A percentile compares a stretch with the other conserved stretches of the same genome.
Conservation (phyloP, 1,140 invertebrate genomes). For the Drosophila pectinifera region DNA sequence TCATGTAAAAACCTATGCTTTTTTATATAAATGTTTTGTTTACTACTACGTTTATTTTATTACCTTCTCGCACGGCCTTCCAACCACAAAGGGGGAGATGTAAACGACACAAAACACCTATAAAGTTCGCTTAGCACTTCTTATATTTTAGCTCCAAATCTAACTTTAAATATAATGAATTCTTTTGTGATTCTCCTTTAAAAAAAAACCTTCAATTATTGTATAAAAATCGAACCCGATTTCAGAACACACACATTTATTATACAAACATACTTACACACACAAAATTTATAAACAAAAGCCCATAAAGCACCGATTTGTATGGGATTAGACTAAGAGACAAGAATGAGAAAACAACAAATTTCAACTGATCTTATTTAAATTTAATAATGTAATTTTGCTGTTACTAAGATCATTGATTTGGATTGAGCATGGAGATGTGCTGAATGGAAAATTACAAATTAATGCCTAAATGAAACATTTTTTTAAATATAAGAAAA, state of each 20-base stretch:
- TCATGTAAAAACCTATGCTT: slow-evolving; percentile 72
- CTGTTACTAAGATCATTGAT: slow-evolving; percentile 76
- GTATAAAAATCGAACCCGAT: slow-evolving; percentile 64
- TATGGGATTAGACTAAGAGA: slow-evolving; percentile 44
- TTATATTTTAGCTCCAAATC: slow-evolving; percentile 1
- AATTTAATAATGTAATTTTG: slow-evolving; percentile 69
- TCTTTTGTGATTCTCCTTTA: not conserved
- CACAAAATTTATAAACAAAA: slow-evolving; percentile 12
- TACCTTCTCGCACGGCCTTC: slow-evolving; percentile 30
- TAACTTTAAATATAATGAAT: slow-evolving; percentile 4
- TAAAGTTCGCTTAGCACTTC: slow-evolving; percentile 39
- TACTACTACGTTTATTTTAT: slow-evolving; percentile 53
- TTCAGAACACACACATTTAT: slow-evolving; percentile 61
- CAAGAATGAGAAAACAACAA: slow-evolving; percentile 37
- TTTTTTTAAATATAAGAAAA: slow-evolving; percentile 65
- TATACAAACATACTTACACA: slow-evolving; percentile 40
- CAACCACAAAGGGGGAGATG: slow-evolving; percentile 5
- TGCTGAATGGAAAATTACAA: slow-evolving; percentile 56
- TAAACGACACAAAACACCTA: slow-evolving; percentile 19
- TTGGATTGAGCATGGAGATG: slow-evolving; percentile 63
- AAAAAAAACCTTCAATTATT: slow-evolving; percentile 39
- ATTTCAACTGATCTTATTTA: slow-evolving; percentile 78
- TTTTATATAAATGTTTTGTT: slow-evolving; percentile 71
- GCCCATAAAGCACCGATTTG: slow-evolving; percentile 55
- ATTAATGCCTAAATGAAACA: slow-evolving; percentile 61